phyloP scores from a whole-genome alignment of 1,140 invertebrate genomes.

The Drosophila azteca region DNA sequence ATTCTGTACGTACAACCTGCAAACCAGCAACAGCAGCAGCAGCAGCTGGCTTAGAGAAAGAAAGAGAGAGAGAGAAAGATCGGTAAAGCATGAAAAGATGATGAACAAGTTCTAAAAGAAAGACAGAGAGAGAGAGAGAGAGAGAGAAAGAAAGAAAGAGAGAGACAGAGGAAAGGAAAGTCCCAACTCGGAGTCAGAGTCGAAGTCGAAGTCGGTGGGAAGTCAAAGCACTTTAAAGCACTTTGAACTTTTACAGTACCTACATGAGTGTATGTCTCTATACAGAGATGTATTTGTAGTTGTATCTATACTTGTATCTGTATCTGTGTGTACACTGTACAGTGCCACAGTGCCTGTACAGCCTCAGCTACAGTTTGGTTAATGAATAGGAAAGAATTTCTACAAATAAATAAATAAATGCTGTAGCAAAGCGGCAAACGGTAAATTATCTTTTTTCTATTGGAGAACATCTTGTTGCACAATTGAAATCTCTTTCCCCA shows the following conservation, averaged over 20 bases:
- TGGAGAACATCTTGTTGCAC: slow-evolving; percentile 13
- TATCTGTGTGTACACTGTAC: slow-evolving; percentile 14
- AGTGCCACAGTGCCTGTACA: background rate
- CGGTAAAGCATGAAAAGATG: slow-evolving; percentile 24
- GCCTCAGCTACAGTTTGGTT: slow-evolving; percentile 33
- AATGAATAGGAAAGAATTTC: slow-evolving; percentile 51
- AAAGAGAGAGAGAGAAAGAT: too few relatives aligned
- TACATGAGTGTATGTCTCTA: slow-evolving; percentile 11
- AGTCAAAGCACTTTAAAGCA: slow-evolving; percentile 78
- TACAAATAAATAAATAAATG: slow-evolving; percentile 42
- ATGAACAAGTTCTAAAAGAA: slow-evolving; percentile 45
- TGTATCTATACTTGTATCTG: background rate
- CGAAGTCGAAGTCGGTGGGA: slow-evolving; percentile 38
- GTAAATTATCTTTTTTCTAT: slow-evolving; percentile 24
- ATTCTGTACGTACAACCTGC: slow-evolving; percentile 31
- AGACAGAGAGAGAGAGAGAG: background rate
- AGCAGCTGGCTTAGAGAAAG: slow-evolving; percentile 3
- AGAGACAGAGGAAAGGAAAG: slow-evolving; percentile 22
- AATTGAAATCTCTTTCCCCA: slow-evolving; percentile 8
- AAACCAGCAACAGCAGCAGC: slow-evolving; percentile 26
- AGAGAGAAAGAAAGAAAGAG: background rate
- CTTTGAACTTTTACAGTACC: slow-evolving; percentile 57
- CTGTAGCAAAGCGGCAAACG: slow-evolving; percentile 13
- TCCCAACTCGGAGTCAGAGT: slow-evolving; percentile 22
- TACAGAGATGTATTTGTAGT: slow-evolving; percentile 20